phyloP scores from a whole-genome alignment of 1,140 invertebrate species.

The Mactra quadrangularis region DNA sequence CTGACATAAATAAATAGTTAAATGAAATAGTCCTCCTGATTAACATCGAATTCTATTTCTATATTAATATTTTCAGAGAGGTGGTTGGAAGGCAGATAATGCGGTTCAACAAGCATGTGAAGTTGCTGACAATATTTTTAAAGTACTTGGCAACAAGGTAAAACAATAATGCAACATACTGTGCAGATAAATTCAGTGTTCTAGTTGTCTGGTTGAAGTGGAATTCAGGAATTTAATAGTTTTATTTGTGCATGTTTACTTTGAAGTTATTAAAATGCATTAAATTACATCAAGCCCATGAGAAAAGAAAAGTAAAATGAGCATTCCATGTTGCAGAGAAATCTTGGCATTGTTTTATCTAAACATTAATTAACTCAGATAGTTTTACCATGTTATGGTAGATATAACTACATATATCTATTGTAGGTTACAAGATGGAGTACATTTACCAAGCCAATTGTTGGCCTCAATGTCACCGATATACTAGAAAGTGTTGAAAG shows the following conservation, averaged over 20 bases:
- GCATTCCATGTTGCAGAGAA: no score
- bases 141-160: not conserved
- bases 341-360: no score
- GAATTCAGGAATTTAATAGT: not conserved
- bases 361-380: no score
- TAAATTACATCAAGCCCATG: not conserved
- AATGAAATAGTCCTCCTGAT: not conserved
- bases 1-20: no score
- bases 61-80: not conserved
- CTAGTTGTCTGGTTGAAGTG: not conserved
- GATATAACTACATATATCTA: not conserved
- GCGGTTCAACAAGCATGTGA: not conserved
- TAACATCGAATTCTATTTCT: not conserved
- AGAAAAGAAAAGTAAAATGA: no score
- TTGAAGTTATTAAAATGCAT: not conserved
- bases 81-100: not conserved
- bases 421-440: not conserved
- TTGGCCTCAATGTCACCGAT: not conserved
- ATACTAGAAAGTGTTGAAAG: not conserved
- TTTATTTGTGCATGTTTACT: not conserved
- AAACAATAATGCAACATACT: not conserved
- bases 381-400: no score
- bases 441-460: conserved; percentile 1
- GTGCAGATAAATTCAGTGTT: not conserved
- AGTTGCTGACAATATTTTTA: not conserved